These are phyloP conservation scores for Meloe dianella DNA, from an alignment of 2,888 invertebrate species.

Conservation along the genomic window DNA sequence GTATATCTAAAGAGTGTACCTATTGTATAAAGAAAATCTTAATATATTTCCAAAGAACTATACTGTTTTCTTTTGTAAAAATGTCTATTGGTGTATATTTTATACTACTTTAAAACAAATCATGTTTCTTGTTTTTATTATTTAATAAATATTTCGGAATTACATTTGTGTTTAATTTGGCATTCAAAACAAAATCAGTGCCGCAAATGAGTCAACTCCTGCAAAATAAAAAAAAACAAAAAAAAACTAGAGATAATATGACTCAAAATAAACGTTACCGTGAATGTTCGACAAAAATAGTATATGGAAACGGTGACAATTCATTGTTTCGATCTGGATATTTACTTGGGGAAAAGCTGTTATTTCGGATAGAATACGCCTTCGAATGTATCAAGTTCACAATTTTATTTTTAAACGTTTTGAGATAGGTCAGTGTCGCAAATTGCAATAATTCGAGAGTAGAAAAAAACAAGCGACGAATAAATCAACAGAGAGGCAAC, in stretches of 20 bases:
- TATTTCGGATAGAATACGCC: background rate
- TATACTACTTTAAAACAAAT: conserved; percentile 54
- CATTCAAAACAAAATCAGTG: background rate
- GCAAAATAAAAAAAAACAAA: background rate
- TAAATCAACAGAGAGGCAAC: background rate
- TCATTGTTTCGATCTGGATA: background rate
- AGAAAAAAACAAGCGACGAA: background rate
- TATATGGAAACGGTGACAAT: conserved; percentile 11
- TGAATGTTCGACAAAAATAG: conserved; percentile 9
- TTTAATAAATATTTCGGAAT: conserved; percentile 55
- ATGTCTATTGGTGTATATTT: conserved; percentile 55
- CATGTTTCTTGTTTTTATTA: conserved; percentile 56
- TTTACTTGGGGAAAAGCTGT: background rate
- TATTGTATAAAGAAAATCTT: conserved; percentile 55
- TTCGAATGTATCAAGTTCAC: background rate
- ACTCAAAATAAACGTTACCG: conserved; percentile 28
- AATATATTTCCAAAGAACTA: conserved; percentile 59
- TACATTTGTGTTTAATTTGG: conserved; percentile 12
- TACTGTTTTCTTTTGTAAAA: conserved; percentile 52
- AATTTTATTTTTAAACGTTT: background rate
- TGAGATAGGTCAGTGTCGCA: background rate
- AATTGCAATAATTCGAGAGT: background rate
- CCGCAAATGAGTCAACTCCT: background rate
- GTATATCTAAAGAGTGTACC: conserved; percentile 35
- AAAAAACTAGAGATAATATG: conserved; percentile 27